A percentile compares a stretch with the other conserved stretches of the same genome.
Evolutionary conservation across 2,888 invertebrate genomes (phyloP).

Genomic region (Unio pictorum): DNA sequence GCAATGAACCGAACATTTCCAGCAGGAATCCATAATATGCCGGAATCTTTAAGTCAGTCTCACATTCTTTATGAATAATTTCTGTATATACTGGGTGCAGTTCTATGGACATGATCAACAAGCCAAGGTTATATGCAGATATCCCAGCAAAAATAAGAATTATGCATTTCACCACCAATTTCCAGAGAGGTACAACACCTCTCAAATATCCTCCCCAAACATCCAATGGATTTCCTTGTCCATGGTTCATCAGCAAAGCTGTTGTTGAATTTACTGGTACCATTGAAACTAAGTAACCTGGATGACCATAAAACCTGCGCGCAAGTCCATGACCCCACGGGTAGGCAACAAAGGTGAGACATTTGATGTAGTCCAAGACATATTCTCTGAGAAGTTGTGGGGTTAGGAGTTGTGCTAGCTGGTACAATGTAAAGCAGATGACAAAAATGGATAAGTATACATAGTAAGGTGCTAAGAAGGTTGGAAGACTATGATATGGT

Average conservation of each 20-base stretch:
- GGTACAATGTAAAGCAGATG: slow-evolving; percentile 32
- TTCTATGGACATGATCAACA: slow-evolving; percentile 32
- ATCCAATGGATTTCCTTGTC: slow-evolving; percentile 36
- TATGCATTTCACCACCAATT: slow-evolving; percentile 21
- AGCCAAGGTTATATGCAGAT: slow-evolving; percentile 39
- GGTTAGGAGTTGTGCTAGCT: slow-evolving; percentile 26
- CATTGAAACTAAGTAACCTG: slow-evolving; percentile 34
- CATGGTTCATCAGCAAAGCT: slow-evolving; percentile 24
- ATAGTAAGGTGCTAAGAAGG: slow-evolving; percentile 27
- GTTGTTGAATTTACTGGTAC: slow-evolving; percentile 36
- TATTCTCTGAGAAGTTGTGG: slow-evolving; percentile 30
- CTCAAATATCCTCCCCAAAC: slow-evolving; percentile 34
- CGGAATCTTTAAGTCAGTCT: slow-evolving; percentile 43
- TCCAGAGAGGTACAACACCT: slow-evolving; percentile 26
- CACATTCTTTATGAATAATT: slow-evolving; percentile 29
- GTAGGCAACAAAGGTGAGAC: slow-evolving; percentile 40
- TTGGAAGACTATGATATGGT: slow-evolving; percentile 20
- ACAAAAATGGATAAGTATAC: slow-evolving; percentile 33
- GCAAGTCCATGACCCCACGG: slow-evolving; percentile 48
- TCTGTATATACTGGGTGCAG: slow-evolving; percentile 34
- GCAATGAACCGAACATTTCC: slow-evolving; percentile 43
- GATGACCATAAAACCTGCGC: slow-evolving; percentile 37
- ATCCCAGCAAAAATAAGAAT: slow-evolving; percentile 40
- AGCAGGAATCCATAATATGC: slow-evolving; percentile 42
- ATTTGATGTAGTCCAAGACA: slow-evolving; percentile 46